Percentiles rank a stretch among this genome's conserved stretches.
Evolutionary conservation across 92 coral and sea anemone genomes (phyloP).

Genomic region (Epizoanthus ramosus): DNA sequence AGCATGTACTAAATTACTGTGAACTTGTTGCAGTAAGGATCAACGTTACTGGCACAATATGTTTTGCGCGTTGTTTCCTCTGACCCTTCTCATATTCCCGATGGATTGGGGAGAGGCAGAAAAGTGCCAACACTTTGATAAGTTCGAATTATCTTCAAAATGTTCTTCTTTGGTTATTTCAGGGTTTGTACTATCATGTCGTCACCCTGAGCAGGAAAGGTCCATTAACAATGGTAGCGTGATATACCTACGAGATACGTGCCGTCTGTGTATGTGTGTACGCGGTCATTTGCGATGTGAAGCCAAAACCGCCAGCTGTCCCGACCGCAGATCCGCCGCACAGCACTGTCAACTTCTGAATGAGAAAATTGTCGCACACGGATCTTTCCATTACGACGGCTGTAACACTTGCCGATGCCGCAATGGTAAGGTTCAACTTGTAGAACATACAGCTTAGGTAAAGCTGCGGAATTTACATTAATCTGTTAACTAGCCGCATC

Average conservation of each 20-base stretch:
- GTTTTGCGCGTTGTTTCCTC: no score
- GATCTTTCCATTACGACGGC: constrained; percentile 83
- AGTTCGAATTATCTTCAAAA: no score
- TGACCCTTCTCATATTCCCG: no score
- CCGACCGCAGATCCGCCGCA: constrained; percentile 31
- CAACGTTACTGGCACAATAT: no score
- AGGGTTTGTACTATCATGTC: constrained; percentile 44
- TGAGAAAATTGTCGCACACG: constrained; percentile 62
- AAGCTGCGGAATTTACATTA: no score
- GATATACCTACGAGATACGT: constrained; percentile 65
- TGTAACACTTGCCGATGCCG: constrained; percentile 90
- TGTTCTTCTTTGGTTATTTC: constrained; percentile 1
- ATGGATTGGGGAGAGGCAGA: no score
- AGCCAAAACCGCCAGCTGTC: constrained; percentile 59
- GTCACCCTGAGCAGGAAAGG: constrained; percentile 34
- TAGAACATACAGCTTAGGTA: neutral
- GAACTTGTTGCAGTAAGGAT: no score
- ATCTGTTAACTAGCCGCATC: no score
- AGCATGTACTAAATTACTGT: no score
- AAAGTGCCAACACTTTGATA: no score
- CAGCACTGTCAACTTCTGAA: constrained; percentile 66
- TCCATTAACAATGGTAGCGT: constrained; percentile 55
- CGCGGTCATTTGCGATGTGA: constrained; percentile 68
- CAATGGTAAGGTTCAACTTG: constrained; percentile 64
- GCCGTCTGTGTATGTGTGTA: constrained; percentile 81